Percentiles rank a stretch among this genome's conserved stretches.
These are phyloP conservation scores for Idaea straminata DNA, from an alignment of 2,888 invertebrate genomes.

Conservation along the genomic window DNA sequence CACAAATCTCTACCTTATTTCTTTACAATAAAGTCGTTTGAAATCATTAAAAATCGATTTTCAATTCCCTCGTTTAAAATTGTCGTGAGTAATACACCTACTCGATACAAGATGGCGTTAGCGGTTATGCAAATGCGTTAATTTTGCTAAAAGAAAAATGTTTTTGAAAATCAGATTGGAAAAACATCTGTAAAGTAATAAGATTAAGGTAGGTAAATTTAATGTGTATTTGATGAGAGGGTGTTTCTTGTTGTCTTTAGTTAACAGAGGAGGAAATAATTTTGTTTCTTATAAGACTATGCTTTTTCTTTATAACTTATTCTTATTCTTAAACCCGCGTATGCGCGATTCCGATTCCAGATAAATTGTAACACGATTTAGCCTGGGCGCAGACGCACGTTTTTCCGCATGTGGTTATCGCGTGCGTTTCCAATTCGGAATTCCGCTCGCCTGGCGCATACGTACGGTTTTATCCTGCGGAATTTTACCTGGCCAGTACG, in stretches of 20 bases:
- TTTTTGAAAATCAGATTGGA: conserved; percentile 67
- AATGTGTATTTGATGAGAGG: conserved; percentile 68
- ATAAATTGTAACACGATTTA: too few relatives aligned
- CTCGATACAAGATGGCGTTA: conserved; percentile 71
- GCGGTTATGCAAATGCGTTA: conserved; percentile 74
- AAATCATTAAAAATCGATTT: conserved; percentile 13
- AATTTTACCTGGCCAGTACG: too few relatives aligned
- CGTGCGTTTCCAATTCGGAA: too few relatives aligned
- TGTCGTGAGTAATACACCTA: conserved; percentile 45
- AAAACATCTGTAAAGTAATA: conserved; percentile 76
- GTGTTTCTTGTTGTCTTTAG: conserved; percentile 41
- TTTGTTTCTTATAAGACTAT: background rate
- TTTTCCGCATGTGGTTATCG: too few relatives aligned
- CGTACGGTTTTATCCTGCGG: too few relatives aligned
- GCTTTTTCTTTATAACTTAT: background rate
- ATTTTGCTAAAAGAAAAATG: conserved; percentile 75
- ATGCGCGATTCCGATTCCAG: too few relatives aligned
- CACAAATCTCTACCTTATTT: conserved; percentile 28
- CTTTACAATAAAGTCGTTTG: background rate
- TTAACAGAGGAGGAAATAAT: conserved; percentile 45
- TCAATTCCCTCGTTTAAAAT: conserved; percentile 25
- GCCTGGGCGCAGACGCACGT: too few relatives aligned
- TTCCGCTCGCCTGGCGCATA: too few relatives aligned
- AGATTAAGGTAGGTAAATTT: conserved; percentile 76
- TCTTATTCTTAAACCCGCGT: too few relatives aligned